Conservation (phyloP, 2,113 vertebrate species). For the Grantiella picta region DNA sequence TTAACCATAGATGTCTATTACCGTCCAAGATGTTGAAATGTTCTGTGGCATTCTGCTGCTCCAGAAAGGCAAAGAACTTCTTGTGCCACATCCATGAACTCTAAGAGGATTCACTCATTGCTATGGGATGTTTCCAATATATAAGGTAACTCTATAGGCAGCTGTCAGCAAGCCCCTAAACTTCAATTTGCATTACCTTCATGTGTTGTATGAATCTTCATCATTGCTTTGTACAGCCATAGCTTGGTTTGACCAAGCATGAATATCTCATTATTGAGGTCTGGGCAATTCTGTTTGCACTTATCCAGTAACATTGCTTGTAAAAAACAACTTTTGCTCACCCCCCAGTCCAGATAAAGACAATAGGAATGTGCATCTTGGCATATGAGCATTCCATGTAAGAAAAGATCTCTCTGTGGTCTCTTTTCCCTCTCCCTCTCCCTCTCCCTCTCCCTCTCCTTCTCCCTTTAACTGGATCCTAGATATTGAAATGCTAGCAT, state of each 20-base stretch:
- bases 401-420: neutral
- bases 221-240: neutral
- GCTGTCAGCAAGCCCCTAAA: neutral
- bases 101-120: neutral
- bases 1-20: neutral
- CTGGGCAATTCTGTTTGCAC: neutral
- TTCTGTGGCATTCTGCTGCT: neutral
- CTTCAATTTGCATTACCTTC: neutral
- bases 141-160: neutral
- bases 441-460: fast-evolving
- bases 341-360: neutral
- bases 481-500: neutral
- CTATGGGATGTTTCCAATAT: neutral
- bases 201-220: neutral
- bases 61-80: neutral
- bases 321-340: neutral
- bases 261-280: neutral
- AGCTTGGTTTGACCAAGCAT: neutral
- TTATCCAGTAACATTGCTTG: neutral
- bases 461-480: neutral
- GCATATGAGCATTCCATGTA: neutral
- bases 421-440: fast-evolving
- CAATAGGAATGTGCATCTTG: neutral
- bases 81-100: neutral
- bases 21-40: neutral